Percentiles rank a stretch among this genome's conserved stretches.
These are phyloP conservation scores for Emesis castigata DNA, from an alignment of 2,888 invertebrate species.

Conservation along the genomic window DNA sequence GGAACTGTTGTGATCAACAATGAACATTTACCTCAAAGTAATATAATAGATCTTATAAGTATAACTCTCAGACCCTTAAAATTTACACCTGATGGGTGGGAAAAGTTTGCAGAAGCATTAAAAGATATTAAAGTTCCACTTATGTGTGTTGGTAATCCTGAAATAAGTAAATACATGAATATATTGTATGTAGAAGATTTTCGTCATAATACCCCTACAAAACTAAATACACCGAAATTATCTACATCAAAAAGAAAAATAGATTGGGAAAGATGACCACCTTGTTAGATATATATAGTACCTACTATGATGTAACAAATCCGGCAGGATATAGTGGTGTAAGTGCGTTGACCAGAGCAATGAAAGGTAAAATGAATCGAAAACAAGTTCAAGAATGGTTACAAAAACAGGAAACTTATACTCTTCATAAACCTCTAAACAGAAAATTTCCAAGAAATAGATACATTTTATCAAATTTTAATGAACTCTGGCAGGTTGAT, in stretches of 20 bases:
- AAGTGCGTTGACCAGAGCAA: not conserved
- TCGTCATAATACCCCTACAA: not conserved
- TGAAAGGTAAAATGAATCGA: not conserved
- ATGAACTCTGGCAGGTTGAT: conserved; percentile 40
- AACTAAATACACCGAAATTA: not conserved
- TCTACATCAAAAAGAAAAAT: not conserved
- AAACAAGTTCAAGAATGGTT: conserved; percentile 45
- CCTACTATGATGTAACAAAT: not conserved
- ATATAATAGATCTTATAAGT: conserved; percentile 69
- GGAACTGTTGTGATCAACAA: conserved; percentile 62
- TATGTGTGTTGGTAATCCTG: not conserved
- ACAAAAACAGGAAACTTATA: conserved; percentile 62
- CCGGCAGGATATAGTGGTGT: not conserved
- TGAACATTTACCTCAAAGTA: conserved; percentile 56
- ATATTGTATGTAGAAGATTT: not conserved
- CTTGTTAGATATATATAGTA: not conserved
- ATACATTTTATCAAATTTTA: conserved; percentile 61
- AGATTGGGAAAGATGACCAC: not conserved
- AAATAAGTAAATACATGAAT: not conserved
- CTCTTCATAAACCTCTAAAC: conserved; percentile 60
- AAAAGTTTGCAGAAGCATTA: conserved; percentile 44
- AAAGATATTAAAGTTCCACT: not conserved
- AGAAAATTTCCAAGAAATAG: conserved; percentile 58
- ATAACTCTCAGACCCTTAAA: conserved; percentile 67
- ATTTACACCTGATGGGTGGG: conserved; percentile 66